Evolutionary conservation across 1,140 invertebrate species (phyloP).

Genomic region (Nasonia longicornis): DNA sequence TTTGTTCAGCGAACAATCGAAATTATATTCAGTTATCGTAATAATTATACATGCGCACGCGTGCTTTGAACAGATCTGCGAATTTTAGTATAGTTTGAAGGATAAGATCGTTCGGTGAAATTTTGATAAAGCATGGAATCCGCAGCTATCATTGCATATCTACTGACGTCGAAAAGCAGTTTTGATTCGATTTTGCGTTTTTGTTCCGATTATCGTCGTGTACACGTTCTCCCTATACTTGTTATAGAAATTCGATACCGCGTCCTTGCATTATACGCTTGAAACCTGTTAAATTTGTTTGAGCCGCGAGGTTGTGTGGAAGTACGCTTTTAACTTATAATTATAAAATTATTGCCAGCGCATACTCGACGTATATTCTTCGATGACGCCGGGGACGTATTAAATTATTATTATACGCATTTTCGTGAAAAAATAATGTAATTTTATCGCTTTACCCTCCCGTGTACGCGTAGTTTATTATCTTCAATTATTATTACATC

Average conservation of each 20-base stretch:
- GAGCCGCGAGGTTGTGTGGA: neutral
- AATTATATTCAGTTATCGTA: conserved; percentile 6
- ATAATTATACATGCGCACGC: neutral
- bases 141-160: neutral
- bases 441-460: neutral
- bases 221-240: neutral
- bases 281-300: neutral
- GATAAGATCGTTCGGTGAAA: neutral
- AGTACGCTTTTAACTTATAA: neutral
- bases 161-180: too few relatives aligned
- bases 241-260: conserved; percentile 13
- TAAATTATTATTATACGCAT: neutral
- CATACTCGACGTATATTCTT: neutral
- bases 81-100: neutral
- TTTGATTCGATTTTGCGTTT: neutral
- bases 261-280: neutral
- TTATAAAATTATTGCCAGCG: neutral
- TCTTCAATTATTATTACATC: neutral
- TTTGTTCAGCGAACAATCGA: conserved; percentile 20
- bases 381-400: neutral
- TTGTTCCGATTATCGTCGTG: neutral
- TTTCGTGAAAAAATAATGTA: neutral
- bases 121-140: neutral
- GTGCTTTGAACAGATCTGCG: neutral
- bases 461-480: neutral